These are phyloP conservation scores for Choloepus hoffmanni DNA, from an alignment of 2,113 vertebrate genomes.

Conservation along the genomic window DNA sequence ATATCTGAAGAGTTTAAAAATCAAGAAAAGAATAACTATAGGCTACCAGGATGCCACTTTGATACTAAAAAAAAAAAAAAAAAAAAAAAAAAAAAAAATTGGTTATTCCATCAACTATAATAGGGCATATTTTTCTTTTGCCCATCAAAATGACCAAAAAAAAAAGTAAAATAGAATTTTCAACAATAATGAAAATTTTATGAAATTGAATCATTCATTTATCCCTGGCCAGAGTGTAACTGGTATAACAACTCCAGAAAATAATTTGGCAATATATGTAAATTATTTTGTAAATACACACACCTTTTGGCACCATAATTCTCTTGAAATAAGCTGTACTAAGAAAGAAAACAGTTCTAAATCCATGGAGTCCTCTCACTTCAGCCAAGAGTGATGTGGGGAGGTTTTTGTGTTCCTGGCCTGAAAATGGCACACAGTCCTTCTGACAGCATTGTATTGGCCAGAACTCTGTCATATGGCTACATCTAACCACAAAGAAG, in stretches of 20 bases:
- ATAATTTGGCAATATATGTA: not conserved
- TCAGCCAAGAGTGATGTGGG: not conserved
- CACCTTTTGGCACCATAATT: not conserved
- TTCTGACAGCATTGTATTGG: not conserved
- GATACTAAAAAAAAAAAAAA: too few relatives aligned
- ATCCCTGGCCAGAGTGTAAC: not conserved
- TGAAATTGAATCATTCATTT: not conserved
- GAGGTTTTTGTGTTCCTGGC: not conserved
- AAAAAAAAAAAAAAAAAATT: not conserved
- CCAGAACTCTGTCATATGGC: not conserved
- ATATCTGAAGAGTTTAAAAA: not conserved
- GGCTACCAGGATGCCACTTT: not conserved
- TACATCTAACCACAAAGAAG: not conserved
- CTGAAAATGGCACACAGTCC: not conserved
- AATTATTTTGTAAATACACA: not conserved
- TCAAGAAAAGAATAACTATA: not conserved
- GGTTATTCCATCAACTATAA: not conserved
- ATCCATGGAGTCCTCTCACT: not conserved
- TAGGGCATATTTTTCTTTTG: not conserved
- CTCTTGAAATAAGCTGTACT: not conserved
- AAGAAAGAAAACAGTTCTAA: not conserved
- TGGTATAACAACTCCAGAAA: not conserved
- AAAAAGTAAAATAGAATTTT: slow-evolving; percentile 36
- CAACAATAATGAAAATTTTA: slow-evolving; percentile 6
- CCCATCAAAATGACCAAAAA: not conserved